phyloP scores from a whole-genome alignment of 2,113 vertebrate species.

The Lepisosteus oculatus region DNA sequence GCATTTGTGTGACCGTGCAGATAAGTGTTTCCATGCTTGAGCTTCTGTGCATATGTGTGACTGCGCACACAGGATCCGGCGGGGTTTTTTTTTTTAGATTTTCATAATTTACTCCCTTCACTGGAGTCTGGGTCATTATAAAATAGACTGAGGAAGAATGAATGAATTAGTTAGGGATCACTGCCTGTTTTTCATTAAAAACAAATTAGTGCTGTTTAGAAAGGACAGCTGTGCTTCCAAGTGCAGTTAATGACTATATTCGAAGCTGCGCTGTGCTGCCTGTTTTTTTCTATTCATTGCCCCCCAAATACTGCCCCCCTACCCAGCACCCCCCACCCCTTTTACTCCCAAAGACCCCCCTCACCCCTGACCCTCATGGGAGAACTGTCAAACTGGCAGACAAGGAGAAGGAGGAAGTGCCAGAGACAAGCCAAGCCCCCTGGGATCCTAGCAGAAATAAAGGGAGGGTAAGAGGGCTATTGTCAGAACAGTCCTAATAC shows the following conservation, averaged over 20 bases:
- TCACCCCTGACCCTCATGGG: constrained; percentile 20
- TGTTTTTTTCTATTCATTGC: constrained; percentile 55
- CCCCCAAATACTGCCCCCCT: constrained; percentile 6
- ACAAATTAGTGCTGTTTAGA: constrained; percentile 98
- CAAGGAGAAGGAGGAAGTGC: constrained; percentile 42
- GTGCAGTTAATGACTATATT: constrained; percentile 88
- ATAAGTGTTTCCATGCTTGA: no score
- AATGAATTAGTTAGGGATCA: constrained; percentile 99
- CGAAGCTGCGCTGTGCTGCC: constrained; percentile 66
- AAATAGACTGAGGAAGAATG: constrained; percentile 88
- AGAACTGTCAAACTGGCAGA: constrained; percentile 57
- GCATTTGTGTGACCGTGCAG: no score
- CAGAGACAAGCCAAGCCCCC: constrained; percentile 35
- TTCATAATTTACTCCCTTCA: not conserved
- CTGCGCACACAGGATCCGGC: no score
- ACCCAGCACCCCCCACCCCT: not conserved
- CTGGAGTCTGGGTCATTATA: constrained; percentile 58
- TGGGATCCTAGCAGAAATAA: constrained; percentile 31
- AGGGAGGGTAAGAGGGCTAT: constrained; percentile 41
- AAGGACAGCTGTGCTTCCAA: constrained; percentile 97
- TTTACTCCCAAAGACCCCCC: not conserved
- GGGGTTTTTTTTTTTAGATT: not conserved
- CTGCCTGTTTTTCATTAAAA: constrained; percentile 99
- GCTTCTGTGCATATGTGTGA: no score
- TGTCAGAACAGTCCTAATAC: constrained; percentile 38